Conservation (phyloP, 2,113 vertebrate species). For the Thermophis baileyi region DNA sequence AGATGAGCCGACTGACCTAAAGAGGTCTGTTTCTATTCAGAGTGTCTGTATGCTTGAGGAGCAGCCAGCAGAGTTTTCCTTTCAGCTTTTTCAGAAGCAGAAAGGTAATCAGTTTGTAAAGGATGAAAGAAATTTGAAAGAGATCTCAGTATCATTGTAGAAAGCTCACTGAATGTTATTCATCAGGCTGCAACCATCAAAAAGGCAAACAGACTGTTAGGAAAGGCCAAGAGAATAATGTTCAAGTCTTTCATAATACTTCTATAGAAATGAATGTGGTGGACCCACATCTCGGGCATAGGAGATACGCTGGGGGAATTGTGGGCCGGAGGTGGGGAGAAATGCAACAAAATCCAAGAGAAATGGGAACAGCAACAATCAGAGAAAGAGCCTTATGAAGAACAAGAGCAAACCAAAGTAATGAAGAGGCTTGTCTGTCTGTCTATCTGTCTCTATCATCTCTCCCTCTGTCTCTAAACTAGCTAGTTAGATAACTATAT, state of each 20-base stretch:
- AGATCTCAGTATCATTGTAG: constrained; percentile 14
- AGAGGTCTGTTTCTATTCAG: neutral
- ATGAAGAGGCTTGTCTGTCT: neutral
- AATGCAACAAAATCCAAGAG: constrained; percentile 1
- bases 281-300: neutral
- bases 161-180: constrained; percentile 10
- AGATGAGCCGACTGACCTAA: neutral
- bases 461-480: neutral
- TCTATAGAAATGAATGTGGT: constrained; percentile 2
- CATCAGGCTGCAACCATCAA: constrained; percentile 12
- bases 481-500: no score
- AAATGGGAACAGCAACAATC: neutral
- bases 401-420: neutral
- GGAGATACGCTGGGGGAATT: neutral
- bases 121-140: constrained; percentile 18
- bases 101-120: constrained; percentile 23
- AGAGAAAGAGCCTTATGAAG: neutral
- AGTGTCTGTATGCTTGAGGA: neutral
- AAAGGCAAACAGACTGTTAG: constrained; percentile 11
- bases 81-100: neutral
- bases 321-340: neutral
- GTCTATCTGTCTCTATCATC: neutral
- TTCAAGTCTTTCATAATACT: neutral
- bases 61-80: neutral
- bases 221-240: constrained; percentile 21